Percentiles rank a stretch among this genome's conserved stretches.
Conservation (phyloP, 2,888 invertebrate genomes). For the Cephus sareptanus region DNA sequence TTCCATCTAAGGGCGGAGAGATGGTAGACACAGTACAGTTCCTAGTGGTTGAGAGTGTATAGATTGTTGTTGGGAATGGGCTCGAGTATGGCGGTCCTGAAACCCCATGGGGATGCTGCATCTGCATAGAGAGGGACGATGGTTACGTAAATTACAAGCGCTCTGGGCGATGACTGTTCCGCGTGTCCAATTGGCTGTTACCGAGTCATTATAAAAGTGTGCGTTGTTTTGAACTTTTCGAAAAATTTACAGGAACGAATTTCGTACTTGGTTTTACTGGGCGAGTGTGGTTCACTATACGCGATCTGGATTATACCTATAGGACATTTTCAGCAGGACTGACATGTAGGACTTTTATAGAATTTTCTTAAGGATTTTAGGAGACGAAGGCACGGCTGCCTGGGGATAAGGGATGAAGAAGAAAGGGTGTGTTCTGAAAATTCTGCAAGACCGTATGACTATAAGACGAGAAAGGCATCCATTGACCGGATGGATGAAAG, state of each 20-base stretch:
- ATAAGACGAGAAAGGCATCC: constrained; percentile 27
- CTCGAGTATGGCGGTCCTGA: constrained; percentile 2
- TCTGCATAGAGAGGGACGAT: constrained; percentile 59
- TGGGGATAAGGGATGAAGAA: not conserved
- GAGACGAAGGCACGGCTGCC: not conserved
- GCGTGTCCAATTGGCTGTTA: not conserved
- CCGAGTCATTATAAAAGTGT: not conserved
- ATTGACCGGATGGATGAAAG: constrained; percentile 46
- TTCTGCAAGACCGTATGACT: not conserved
- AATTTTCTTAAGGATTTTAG: not conserved
- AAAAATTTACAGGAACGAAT: not conserved
- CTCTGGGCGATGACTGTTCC: constrained; percentile 54
- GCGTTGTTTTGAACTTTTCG: not conserved
- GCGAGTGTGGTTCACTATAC: not conserved
- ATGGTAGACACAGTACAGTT: not conserved
- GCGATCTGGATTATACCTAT: not conserved
- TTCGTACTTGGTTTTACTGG: not conserved
- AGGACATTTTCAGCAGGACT: not conserved
- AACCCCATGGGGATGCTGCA: constrained; percentile 42
- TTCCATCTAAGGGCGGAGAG: not conserved
- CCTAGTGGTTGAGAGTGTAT: not conserved
- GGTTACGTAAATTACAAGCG: constrained; percentile 60
- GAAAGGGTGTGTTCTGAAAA: not conserved
- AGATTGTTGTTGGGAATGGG: not conserved
- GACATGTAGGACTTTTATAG: not conserved